phyloP scores from a whole-genome alignment of 1,140 invertebrate genomes.

The Andricus grossulariae region DNA sequence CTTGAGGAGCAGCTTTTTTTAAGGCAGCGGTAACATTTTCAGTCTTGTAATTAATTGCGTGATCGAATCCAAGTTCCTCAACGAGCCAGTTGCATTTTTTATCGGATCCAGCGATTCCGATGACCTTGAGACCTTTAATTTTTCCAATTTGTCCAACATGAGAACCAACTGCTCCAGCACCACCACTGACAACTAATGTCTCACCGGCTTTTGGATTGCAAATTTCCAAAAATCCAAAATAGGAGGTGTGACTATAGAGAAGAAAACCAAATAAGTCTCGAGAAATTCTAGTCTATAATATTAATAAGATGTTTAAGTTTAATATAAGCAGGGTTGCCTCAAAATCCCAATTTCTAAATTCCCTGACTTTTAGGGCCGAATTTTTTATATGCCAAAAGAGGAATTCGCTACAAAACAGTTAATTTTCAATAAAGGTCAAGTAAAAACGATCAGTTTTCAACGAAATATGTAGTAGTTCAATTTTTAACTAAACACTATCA shows the following conservation, averaged over 20 bases:
- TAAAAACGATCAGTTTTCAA: too few relatives aligned
- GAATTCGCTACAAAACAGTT: too few relatives aligned
- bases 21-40: conserved; percentile 76
- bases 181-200: conserved; percentile 81
- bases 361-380: too few relatives aligned
- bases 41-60: conserved; percentile 84
- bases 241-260: conserved; percentile 80
- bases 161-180: conserved; percentile 82
- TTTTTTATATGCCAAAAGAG: too few relatives aligned
- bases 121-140: conserved; percentile 81
- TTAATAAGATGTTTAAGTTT: neutral
- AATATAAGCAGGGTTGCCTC: neutral
- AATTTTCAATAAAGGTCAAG: too few relatives aligned
- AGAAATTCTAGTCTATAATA: neutral
- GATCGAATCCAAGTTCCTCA: conserved; percentile 82
- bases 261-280: neutral
- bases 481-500: too few relatives aligned
- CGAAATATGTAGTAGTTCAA: too few relatives aligned
- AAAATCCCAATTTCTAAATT: too few relatives aligned
- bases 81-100: conserved; percentile 83
- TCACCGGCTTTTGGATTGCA: conserved; percentile 83
- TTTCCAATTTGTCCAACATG: conserved; percentile 86
- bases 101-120: conserved; percentile 83
- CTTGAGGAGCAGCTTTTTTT: conserved; percentile 80
- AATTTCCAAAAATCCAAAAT: conserved; percentile 83